Evolutionary conservation across 2,113 vertebrate genomes (phyloP).

Genomic region (Clarias batrachus): DNA sequence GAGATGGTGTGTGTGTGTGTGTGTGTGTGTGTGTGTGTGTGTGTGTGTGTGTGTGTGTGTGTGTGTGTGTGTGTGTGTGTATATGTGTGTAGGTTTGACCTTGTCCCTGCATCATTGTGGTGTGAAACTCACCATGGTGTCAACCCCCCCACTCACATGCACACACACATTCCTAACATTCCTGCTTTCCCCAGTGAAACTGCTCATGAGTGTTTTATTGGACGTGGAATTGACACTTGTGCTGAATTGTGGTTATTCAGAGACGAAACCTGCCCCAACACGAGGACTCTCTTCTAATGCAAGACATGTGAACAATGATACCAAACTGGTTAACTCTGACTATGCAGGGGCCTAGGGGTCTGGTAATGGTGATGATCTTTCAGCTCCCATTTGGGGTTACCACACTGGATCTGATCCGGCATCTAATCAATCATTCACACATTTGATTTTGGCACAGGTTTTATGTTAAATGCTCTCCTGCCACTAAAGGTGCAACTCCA

Average conservation of each 20-base stretch:
- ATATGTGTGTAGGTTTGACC: constrained; percentile 31
- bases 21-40: constrained; percentile 1
- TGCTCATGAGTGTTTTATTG: constrained; percentile 42
- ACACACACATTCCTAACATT: constrained; percentile 72
- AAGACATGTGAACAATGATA: background rate
- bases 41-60: background rate
- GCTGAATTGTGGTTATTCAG: background rate
- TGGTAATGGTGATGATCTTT: background rate
- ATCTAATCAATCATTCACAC: too few species aligned
- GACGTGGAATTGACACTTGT: background rate
- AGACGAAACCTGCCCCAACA: constrained; percentile 7
- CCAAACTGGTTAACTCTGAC: background rate
- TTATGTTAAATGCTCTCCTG: too few species aligned
- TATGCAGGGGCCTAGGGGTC: background rate
- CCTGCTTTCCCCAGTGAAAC: constrained; percentile 66
- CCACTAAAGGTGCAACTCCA: too few species aligned
- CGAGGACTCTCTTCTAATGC: background rate
- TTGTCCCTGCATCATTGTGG: constrained; percentile 51
- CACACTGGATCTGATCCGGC: too few species aligned
- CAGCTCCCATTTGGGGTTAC: too few species aligned
- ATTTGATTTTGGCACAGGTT: too few species aligned
- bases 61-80: background rate
- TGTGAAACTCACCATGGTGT: constrained; percentile 72
- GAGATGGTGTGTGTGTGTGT: background rate
- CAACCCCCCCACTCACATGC: constrained; percentile 41